Conservation (phyloP, 2,888 invertebrate genomes). For the Odontocolon sp. region DNA sequence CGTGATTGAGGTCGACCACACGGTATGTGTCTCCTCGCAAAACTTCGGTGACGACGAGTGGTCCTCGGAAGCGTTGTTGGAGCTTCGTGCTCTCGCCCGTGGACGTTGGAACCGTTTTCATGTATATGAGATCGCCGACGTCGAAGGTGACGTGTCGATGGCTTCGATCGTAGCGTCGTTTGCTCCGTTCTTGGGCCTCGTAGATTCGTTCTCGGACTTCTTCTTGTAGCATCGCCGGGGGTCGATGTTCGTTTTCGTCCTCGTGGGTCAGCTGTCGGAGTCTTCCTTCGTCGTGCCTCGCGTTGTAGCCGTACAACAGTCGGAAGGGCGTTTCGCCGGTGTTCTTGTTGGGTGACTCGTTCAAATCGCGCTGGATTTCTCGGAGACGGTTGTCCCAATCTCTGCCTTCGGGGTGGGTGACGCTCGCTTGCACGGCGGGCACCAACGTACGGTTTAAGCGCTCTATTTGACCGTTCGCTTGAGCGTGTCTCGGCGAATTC, state of each 20-base stretch:
- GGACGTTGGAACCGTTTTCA: background rate
- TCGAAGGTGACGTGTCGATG: background rate
- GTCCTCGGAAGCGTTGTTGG: constrained; percentile 34
- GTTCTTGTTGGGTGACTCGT: constrained; percentile 53
- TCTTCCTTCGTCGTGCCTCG: background rate
- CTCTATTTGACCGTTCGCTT: constrained; percentile 54
- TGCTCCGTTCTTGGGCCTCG: background rate
- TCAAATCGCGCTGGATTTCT: constrained; percentile 53
- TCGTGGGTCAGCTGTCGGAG: background rate
- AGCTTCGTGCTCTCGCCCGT: constrained; percentile 40
- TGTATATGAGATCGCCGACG: constrained; percentile 27
- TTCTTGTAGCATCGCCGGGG: constrained; percentile 6
- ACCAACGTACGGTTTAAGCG: constrained; percentile 50
- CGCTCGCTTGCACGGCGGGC: constrained; percentile 27
- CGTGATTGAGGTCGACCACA: constrained; percentile 4
- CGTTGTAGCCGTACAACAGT: constrained; percentile 40
- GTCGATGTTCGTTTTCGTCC: background rate
- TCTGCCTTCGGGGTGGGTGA: constrained; percentile 18
- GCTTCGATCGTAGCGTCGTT: constrained; percentile 21
- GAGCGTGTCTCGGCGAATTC: constrained; percentile 51
- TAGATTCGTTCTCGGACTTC: constrained; percentile 9
- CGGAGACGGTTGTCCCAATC: constrained; percentile 18
- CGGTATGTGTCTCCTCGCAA: constrained; percentile 32
- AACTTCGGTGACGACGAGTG: constrained; percentile 16
- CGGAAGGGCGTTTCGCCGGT: constrained; percentile 56